These are phyloP conservation scores for Lathronympha strigana DNA, from an alignment of 2,888 invertebrate species.

Conservation along the genomic window DNA sequence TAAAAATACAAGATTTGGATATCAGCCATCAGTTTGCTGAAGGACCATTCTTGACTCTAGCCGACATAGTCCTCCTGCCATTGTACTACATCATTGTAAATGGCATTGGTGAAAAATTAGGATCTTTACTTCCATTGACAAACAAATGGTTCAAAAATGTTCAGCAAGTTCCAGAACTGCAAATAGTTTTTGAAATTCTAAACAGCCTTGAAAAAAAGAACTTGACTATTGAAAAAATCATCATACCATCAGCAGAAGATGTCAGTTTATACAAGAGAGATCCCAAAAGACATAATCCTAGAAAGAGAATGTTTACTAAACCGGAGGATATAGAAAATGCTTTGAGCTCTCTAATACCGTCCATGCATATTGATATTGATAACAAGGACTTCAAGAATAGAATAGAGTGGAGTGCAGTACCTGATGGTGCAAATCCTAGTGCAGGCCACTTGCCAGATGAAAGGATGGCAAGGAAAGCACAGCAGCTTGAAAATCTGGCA, in stretches of 20 bases:
- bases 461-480: conserved; percentile 90
- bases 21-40: conserved; percentile 91
- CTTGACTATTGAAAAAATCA: conserved; percentile 50
- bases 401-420: conserved; percentile 89
- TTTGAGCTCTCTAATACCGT: conserved; percentile 70
- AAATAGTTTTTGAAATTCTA: conserved; percentile 49
- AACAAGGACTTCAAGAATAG: conserved; percentile 55
- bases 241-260: conserved; percentile 79
- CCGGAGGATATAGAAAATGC: conserved; percentile 89
- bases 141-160: conserved; percentile 85
- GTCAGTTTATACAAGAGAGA: conserved; percentile 91
- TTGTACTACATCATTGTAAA: conserved; percentile 86
- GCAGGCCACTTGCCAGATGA: conserved; percentile 91
- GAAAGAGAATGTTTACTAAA: conserved; percentile 89
- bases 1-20: conserved; percentile 77
- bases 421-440: conserved; percentile 89
- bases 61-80: conserved; percentile 92
- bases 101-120: conserved; percentile 64
- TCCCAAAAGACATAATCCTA: conserved; percentile 89
- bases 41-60: conserved; percentile 91
- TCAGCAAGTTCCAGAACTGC: conserved; percentile 54
- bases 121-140: conserved; percentile 84
- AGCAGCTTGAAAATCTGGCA: conserved; percentile 94
- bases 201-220: conserved; percentile 46
- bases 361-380: conserved; percentile 70